Base-by-base conservation (phyloP, 2,888 invertebrate genomes). In the Hoplodrina blanda region DNA sequence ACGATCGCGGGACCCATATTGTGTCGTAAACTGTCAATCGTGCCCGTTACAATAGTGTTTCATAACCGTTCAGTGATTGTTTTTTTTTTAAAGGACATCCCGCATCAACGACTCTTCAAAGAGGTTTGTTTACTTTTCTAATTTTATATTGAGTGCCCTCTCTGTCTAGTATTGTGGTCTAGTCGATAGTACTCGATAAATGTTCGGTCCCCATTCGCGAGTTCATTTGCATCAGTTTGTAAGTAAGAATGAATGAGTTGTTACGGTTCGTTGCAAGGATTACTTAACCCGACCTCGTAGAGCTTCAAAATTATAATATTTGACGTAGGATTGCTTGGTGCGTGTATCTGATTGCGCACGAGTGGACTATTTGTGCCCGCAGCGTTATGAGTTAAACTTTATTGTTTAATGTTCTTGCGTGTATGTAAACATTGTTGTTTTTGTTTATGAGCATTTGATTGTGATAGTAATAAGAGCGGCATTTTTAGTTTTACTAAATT, bases 31-130 rank as follows among this genome's bases (percentile, higher is more conserved):
- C 91, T 88, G 76, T 84, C 84, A 83, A 87, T 89, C 90, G 93
- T 93, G 94, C 91, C 91, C 93, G 94, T 94, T 94, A 92, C 88
- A 86, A 89, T 88, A 89, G 95, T 95, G 95, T 93, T 93, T 91
- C 90, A 90, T 91, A 91, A 90, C 87, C 61, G 82, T 83, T 83
- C 71, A 89, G 94, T 94, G 94, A 80, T 83, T 89, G 93, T 92
- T 93, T 89, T 90, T 91, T 91, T 93, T 90, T 90, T 85, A 81
- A 88, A 87, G 91, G 76, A 92, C 87, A 83, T 65, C 80, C 86
- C 82, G 87, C 81, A 77, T 85, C 87, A 88, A 87, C 91, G 91
- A 92, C 90, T 91, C 90, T 88, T 69, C 75, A 87, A 84, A 89
- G 90, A 94, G 95, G 95, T 95, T 92, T 90, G 94, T 93, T 89